A percentile compares a stretch with the other conserved stretches of the same genome.
phyloP scores from a whole-genome alignment of 1,140 invertebrate genomes.

The Philotrypesis tridentata region DNA sequence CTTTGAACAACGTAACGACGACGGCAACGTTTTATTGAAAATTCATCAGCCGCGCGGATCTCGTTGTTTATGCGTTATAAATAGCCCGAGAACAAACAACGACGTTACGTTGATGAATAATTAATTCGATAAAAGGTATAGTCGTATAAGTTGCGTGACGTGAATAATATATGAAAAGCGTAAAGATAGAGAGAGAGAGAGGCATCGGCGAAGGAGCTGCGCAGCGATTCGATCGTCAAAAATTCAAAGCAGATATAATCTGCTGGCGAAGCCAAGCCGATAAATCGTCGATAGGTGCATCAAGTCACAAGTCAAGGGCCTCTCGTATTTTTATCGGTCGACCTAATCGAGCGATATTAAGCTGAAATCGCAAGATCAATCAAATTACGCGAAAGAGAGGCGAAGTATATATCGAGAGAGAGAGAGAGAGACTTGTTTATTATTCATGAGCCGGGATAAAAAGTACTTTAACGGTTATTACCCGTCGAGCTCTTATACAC shows the following conservation, averaged over 20 bases:
- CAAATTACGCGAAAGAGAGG: slow-evolving; percentile 2
- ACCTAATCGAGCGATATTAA: slow-evolving; percentile 32
- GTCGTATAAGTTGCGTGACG: neutral
- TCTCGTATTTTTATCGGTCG: neutral
- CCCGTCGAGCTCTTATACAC: neutral
- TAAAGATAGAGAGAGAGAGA: neutral
- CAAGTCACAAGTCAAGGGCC: neutral
- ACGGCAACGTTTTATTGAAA: no score
- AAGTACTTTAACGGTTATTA: slow-evolving; percentile 38
- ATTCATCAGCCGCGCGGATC: no score
- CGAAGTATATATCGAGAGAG: neutral
- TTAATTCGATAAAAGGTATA: neutral
- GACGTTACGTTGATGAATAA: neutral
- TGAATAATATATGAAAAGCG: neutral
- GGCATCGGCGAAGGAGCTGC: neutral
- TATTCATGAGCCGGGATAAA: slow-evolving; percentile 34
- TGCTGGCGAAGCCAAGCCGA: slow-evolving; percentile 3
- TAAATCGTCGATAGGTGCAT: slow-evolving; percentile 23
- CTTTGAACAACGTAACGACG: no score
- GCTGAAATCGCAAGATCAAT: slow-evolving; percentile 36
- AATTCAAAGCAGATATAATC: slow-evolving; percentile 20
- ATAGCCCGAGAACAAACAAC: no score
- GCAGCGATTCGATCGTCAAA: slow-evolving; percentile 19
- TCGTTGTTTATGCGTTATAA: no score
- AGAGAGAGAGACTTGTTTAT: slow-evolving; percentile 26